These are phyloP conservation scores for Zaprionus ornatus DNA, from an alignment of 1,140 invertebrate species.

Conservation along the genomic window DNA sequence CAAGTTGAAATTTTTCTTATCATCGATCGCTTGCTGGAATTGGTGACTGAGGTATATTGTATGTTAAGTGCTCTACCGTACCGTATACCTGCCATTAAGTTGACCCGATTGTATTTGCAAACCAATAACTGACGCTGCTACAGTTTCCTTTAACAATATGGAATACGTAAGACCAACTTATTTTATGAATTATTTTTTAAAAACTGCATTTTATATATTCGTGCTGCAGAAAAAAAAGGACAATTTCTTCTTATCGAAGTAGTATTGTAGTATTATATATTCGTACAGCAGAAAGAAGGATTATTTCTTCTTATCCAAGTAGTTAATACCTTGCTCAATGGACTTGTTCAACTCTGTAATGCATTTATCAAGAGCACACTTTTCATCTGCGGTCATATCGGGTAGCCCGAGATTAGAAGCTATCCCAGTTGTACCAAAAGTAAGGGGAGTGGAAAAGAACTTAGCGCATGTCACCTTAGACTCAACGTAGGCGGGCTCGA, in stretches of 20 bases:
- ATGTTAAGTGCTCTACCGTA: background rate
- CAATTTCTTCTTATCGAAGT: too few species aligned
- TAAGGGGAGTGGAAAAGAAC: conserved; percentile 96
- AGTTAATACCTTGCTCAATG: conserved; percentile 96
- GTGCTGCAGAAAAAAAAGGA: too few species aligned
- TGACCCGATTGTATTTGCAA: too few species aligned
- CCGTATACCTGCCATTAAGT: background rate
- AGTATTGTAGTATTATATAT: too few species aligned
- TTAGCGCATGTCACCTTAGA: conserved; percentile 93
- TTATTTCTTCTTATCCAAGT: conserved; percentile 59
- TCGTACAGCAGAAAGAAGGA: too few species aligned
- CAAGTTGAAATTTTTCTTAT: conserved; percentile 43
- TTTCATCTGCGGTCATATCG: conserved; percentile 92
- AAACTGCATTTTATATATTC: too few species aligned
- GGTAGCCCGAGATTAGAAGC: conserved; percentile 96
- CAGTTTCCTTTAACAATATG: too few species aligned
- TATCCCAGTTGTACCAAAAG: conserved; percentile 95
- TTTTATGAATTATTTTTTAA: too few species aligned
- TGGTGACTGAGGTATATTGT: background rate
- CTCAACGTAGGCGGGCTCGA: conserved; percentile 96
- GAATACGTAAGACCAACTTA: too few species aligned
- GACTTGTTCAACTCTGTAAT: conserved; percentile 96
- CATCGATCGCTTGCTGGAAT: conserved; percentile 56
- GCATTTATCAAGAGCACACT: conserved; percentile 91
- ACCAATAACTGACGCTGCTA: too few species aligned